Percentiles rank a stretch among this genome's conserved stretches.
Conservation (phyloP, 2,888 invertebrate species). For the Emmelina monodactyla region DNA sequence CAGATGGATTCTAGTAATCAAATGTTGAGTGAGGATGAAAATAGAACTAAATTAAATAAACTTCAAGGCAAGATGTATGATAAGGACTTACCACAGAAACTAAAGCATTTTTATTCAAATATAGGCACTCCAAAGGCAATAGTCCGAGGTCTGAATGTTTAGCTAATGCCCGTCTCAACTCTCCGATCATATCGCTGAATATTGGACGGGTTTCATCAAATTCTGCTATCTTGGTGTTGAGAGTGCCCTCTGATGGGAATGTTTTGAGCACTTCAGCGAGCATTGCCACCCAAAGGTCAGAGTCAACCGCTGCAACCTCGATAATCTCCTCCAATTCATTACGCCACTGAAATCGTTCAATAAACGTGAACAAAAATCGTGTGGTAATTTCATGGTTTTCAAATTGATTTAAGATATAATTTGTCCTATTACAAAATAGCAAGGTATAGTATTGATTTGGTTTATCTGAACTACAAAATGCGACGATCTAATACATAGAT, state of each 20-base stretch:
- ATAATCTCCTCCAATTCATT: conserved; percentile 93
- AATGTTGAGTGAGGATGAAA: too few relatives aligned
- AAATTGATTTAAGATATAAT: too few relatives aligned
- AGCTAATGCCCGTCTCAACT: conserved; percentile 80
- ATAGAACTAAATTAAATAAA: too few relatives aligned
- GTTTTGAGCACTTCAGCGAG: conserved; percentile 94
- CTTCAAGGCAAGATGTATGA: too few relatives aligned
- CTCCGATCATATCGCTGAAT: conserved; percentile 88
- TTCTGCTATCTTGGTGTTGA: conserved; percentile 88
- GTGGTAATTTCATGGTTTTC: too few relatives aligned
- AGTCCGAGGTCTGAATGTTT: conserved; percentile 87
- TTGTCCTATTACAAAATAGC: too few relatives aligned
- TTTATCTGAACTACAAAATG: too few relatives aligned
- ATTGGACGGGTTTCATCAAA: conserved; percentile 90
- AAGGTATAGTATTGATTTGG: too few relatives aligned
- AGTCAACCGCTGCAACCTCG: conserved; percentile 90
- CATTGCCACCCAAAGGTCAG: conserved; percentile 98
- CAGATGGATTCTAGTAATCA: too few relatives aligned
- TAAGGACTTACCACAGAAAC: conserved; percentile 80
- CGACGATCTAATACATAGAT: too few relatives aligned
- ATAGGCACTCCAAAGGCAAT: conserved; percentile 95
- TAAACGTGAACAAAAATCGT: too few relatives aligned
- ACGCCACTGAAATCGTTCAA: conserved; percentile 80
- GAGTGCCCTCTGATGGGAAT: conserved; percentile 86
- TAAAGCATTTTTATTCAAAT: conserved; percentile 92